phyloP scores from a whole-genome alignment of 2,888 invertebrate genomes.

The Caradrina kadenii region DNA sequence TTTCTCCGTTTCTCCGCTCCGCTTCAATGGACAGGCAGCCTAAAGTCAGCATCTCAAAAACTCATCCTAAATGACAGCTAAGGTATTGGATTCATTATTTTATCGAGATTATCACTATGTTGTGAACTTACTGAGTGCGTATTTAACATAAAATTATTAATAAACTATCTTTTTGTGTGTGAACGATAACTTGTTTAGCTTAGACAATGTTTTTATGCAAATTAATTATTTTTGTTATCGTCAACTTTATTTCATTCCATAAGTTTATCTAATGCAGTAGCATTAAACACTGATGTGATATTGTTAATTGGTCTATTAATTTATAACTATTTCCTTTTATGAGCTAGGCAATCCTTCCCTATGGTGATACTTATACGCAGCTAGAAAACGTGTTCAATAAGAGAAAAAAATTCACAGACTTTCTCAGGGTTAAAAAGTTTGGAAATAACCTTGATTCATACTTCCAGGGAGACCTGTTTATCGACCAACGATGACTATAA shows the following conservation, averaged over 20 bases:
- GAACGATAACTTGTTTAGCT: constrained; percentile 56
- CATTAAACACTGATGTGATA: constrained; percentile 83
- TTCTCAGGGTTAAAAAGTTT: no score
- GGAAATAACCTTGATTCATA: no score
- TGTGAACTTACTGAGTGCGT: constrained; percentile 17
- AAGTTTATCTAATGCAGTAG: constrained; percentile 76
- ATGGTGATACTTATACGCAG: no score
- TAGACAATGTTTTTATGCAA: constrained; percentile 66
- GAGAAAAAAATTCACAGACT: no score
- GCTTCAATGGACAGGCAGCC: no score
- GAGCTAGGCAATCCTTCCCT: no score
- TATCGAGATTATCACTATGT: constrained; percentile 29
- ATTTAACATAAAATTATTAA: constrained; percentile 14
- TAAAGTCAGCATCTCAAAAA: background rate
- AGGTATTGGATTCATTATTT: constrained; percentile 8
- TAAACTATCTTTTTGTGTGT: constrained; percentile 47
- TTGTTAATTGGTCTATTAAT: constrained; percentile 66
- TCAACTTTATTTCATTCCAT: constrained; percentile 84
- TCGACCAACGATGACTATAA: no score
- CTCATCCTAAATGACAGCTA: background rate
- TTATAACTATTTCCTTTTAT: background rate
- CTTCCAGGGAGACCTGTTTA: no score
- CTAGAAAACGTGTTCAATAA: no score
- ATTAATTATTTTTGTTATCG: constrained; percentile 67
- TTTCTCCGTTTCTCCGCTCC: no score